Conservation (phyloP, 92 coral and sea anemone species). For the Palythoa caribaeorum region DNA sequence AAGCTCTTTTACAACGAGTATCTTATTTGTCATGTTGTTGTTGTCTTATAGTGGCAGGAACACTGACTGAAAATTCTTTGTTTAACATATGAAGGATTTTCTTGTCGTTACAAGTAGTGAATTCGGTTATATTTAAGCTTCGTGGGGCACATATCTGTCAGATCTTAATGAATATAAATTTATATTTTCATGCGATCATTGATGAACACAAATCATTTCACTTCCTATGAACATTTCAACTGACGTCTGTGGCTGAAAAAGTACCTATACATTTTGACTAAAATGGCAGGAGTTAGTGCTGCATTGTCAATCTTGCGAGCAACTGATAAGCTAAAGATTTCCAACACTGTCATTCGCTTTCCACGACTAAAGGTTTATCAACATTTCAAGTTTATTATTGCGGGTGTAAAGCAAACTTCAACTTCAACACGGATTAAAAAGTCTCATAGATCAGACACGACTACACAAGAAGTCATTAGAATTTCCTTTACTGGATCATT, state of each 20-base stretch:
- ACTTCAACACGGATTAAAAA: not conserved
- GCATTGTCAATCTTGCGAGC: not conserved
- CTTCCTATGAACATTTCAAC: not conserved
- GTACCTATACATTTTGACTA: not conserved
- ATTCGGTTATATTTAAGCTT: no score
- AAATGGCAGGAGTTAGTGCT: not conserved
- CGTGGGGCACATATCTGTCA: no score
- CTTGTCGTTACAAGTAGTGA: no score
- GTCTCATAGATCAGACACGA: not conserved
- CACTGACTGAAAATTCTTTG: no score
- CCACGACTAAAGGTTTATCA: not conserved
- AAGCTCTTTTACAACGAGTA: no score
- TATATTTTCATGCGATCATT: no score
- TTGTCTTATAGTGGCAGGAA: no score
- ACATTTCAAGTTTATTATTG: constrained; percentile 4
- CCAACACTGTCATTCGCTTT: not conserved
- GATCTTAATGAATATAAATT: no score
- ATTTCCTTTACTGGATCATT: not conserved
- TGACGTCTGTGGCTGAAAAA: not conserved
- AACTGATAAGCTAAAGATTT: not conserved
- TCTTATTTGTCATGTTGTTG: no score
- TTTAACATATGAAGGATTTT: no score
- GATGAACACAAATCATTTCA: no score
- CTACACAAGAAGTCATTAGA: not conserved
- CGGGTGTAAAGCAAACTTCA: not conserved